Percentiles rank a stretch among this genome's conserved stretches.
Conservation (phyloP, 37 sponge, comb jelly and placozoan species). For the Beroe ovata region DNA sequence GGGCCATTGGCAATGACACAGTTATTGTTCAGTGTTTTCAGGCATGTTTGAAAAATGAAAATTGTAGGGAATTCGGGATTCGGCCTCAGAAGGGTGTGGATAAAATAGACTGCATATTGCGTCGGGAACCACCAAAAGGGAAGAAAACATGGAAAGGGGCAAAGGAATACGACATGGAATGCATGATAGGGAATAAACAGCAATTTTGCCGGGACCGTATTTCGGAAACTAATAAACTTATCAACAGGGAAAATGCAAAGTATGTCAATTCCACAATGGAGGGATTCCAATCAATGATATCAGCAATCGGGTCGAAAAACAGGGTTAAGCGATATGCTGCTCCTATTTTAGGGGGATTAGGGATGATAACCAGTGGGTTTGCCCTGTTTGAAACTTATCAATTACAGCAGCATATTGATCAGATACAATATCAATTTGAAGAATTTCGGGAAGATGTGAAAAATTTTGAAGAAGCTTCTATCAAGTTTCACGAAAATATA, state of each 20-base stretch:
- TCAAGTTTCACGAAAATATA: slow-evolving; percentile 4
- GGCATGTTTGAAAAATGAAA: background rate
- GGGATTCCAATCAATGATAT: slow-evolving; percentile 7
- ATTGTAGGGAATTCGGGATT: slow-evolving; percentile 3
- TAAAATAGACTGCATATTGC: background rate
- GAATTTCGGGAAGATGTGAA: slow-evolving; percentile 20
- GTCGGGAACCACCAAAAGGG: background rate
- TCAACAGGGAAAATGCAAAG: slow-evolving; percentile 8
- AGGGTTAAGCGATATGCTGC: slow-evolving; percentile 27
- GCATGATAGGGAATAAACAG: slow-evolving; percentile 6
- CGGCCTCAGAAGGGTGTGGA: background rate
- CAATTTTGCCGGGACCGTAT: slow-evolving; percentile 47
- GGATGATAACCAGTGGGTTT: slow-evolving; percentile 53
- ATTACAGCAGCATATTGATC: slow-evolving; percentile 42
- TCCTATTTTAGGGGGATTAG: slow-evolving; percentile 11
- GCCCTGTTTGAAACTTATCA: slow-evolving; percentile 32
- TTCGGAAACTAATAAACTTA: background rate
- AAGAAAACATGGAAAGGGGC: slow-evolving; percentile 25
- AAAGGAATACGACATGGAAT: slow-evolving; percentile 11
- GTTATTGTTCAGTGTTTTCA: background rate
- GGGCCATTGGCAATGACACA: background rate
- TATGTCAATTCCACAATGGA: slow-evolving; percentile 39
- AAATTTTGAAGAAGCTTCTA: slow-evolving; percentile 10
- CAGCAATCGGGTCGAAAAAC: background rate
- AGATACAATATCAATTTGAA: slow-evolving; percentile 23